phyloP scores from a whole-genome alignment of 2,888 invertebrate genomes.

The Odontocolon sp. region DNA sequence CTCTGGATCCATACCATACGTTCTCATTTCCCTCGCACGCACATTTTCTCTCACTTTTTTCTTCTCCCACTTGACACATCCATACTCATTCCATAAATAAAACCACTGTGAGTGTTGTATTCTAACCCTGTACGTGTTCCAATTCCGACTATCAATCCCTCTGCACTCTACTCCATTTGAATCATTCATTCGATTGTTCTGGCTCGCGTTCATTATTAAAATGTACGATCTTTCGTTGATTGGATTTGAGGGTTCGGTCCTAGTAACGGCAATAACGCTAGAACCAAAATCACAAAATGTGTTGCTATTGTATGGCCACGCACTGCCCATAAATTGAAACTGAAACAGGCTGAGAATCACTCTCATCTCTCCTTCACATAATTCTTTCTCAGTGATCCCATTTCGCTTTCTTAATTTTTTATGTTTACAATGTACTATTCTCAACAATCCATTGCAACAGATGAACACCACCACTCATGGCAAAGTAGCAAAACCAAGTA shows the following conservation, averaged over 20 bases:
- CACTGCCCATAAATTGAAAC: neutral
- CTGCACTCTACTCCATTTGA: constrained; percentile 22
- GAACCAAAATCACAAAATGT: neutral
- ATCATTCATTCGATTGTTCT: constrained; percentile 38
- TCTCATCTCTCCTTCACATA: neutral
- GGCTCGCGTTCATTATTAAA: constrained; percentile 36
- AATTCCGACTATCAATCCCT: neutral
- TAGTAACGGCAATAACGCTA: neutral
- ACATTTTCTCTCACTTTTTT: neutral
- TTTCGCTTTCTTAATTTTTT: neutral
- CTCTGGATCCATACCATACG: constrained; percentile 21
- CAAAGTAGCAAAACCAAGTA: neutral
- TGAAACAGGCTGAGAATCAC: neutral
- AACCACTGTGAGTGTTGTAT: constrained; percentile 15
- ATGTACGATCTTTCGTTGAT: constrained; percentile 39
- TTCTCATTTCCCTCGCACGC: constrained; percentile 35
- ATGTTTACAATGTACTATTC: neutral
- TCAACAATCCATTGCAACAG: neutral
- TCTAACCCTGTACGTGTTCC: neutral
- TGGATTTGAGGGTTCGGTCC: constrained; percentile 30
- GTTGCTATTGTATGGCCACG: neutral
- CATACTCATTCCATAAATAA: constrained; percentile 15
- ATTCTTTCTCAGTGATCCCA: constrained; percentile 9
- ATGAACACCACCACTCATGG: neutral
- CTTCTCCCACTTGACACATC: constrained; percentile 7